Conservation (phyloP, 2,113 vertebrate genomes). For the Lutjanus erythropterus region DNA sequence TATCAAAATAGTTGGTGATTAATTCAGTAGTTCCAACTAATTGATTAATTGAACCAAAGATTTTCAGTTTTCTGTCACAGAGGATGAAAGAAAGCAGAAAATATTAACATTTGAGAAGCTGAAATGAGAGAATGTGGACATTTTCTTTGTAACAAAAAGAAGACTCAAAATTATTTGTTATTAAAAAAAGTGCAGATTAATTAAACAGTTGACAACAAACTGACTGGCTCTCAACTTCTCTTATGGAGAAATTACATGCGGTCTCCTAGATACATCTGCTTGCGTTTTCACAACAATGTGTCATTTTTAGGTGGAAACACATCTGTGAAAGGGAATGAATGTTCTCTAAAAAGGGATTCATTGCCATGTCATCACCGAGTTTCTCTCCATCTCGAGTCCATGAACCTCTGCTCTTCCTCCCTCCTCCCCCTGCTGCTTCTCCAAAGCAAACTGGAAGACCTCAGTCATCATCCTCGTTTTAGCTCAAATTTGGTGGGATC, state of each 20-base stretch:
- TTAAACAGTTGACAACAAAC: no score
- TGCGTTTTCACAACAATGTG: conserved; percentile 15
- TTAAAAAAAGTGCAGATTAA: no score
- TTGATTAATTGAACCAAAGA: no score
- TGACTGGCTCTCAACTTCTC: no score
- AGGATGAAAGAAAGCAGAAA: no score
- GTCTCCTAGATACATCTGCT: background rate
- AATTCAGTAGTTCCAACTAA: no score
- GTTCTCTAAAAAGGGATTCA: conserved; percentile 26
- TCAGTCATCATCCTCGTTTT: conserved; percentile 86
- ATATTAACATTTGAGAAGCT: no score
- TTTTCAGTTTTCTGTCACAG: no score
- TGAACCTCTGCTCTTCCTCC: conserved; percentile 73
- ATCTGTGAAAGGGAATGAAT: conserved; percentile 10
- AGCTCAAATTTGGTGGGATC: conserved; percentile 84
- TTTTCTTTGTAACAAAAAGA: no score
- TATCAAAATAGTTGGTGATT: no score
- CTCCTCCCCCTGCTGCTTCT: conserved; percentile 31
- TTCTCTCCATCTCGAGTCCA: conserved; percentile 54
- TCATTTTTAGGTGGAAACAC: conserved; percentile 9
- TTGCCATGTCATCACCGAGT: conserved; percentile 51
- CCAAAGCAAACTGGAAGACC: conserved; percentile 82
- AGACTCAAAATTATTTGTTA: no score
- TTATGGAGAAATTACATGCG: conserved; percentile 23
- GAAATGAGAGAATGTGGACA: no score